Percentiles rank a stretch among this genome's conserved stretches.
Evolutionary conservation across 2,113 vertebrate species (phyloP).

Genomic region (Tylochromis polylepis): DNA sequence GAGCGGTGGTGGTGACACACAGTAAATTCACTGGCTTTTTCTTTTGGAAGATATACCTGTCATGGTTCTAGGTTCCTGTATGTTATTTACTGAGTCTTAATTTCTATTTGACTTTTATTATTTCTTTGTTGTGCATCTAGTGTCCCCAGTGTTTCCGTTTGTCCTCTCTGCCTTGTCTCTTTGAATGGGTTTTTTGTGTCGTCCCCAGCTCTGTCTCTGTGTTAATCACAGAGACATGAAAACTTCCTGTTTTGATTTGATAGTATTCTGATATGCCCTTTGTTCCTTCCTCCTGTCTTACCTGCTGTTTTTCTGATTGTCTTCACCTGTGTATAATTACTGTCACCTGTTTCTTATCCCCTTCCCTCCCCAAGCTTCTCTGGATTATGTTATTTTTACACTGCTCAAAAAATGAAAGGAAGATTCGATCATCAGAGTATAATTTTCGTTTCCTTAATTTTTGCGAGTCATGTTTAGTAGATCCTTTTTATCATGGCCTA

Average conservation of each 20-base stretch:
- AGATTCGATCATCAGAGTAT: no score
- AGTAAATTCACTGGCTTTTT: background rate
- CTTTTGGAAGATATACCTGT: background rate
- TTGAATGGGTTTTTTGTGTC: background rate
- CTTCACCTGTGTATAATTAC: background rate
- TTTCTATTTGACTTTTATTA: fast-evolving
- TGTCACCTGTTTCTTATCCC: background rate
- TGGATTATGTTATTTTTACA: background rate
- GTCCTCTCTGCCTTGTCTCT: background rate
- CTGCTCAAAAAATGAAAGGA: background rate
- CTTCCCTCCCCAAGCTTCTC: background rate
- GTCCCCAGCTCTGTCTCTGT: background rate
- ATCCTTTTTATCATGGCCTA: no score
- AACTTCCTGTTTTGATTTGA: background rate
- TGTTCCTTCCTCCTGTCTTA: background rate
- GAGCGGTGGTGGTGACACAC: fast-evolving
- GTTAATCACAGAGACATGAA: background rate
- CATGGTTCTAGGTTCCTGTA: background rate
- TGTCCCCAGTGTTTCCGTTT: background rate
- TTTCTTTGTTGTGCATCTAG: background rate
- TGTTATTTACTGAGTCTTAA: background rate
- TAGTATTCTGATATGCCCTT: background rate
- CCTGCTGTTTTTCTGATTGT: background rate
- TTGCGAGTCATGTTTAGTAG: background rate
- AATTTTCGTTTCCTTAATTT: background rate